Percentiles rank a stretch among this genome's conserved stretches.
Conservation (phyloP, 2,797 vertebrate genomes). For the Phoebastria nigripes region DNA sequence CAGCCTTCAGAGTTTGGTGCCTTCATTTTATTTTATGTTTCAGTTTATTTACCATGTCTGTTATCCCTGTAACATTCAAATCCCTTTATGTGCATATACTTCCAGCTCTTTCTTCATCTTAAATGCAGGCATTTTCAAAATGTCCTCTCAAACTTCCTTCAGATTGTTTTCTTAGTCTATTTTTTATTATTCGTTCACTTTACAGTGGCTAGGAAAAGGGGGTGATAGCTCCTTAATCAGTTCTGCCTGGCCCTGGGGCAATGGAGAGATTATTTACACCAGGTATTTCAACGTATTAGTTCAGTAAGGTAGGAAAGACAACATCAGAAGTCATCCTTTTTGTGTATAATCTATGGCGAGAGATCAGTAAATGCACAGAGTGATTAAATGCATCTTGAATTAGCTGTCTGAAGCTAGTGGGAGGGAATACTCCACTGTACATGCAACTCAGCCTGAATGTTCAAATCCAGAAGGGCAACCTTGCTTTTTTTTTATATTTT, state of each 20-base stretch:
- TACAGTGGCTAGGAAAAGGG: background rate
- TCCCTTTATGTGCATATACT: background rate
- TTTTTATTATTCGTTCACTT: background rate
- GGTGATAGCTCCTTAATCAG: background rate
- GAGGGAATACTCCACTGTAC: background rate
- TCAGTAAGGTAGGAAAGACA: background rate
- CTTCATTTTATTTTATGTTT: background rate
- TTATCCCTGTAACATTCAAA: background rate
- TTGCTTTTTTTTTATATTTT: background rate
- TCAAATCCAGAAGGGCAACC: background rate
- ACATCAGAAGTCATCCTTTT: background rate
- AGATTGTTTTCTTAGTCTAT: background rate
- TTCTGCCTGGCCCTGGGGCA: background rate
- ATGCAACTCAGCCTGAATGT: background rate
- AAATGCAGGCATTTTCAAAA: background rate
- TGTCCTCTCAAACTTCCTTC: background rate
- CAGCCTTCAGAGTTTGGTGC: background rate
- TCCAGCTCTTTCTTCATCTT: background rate
- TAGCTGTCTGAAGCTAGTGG: background rate
- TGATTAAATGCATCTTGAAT: background rate
- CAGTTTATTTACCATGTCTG: background rate
- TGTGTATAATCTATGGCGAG: background rate
- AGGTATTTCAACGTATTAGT: background rate
- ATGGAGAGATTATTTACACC: background rate
- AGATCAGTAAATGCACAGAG: background rate